A percentile compares a stretch with the other conserved stretches of the same genome.
These are phyloP conservation scores for Auanema freiburgensis DNA, from an alignment of 2,888 invertebrate species.

Conservation along the genomic window DNA sequence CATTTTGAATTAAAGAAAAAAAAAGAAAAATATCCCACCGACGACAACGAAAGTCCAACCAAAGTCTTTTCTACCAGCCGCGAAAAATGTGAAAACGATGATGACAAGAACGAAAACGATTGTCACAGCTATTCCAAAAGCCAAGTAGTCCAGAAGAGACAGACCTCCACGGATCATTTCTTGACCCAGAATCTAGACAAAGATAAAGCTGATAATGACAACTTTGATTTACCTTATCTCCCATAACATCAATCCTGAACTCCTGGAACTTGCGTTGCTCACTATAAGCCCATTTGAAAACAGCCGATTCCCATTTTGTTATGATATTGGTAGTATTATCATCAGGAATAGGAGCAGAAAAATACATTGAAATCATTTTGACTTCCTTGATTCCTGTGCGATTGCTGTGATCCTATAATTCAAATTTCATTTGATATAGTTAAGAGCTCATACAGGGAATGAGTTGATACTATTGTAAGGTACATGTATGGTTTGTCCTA, in stretches of 20 bases:
- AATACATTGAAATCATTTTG: slow-evolving; percentile 15
- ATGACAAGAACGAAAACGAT: slow-evolving; percentile 22
- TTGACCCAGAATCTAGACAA: slow-evolving; percentile 18
- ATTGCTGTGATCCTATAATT: slow-evolving; percentile 8
- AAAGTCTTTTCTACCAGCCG: slow-evolving; percentile 8
- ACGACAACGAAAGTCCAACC: slow-evolving; percentile 13
- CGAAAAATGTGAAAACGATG: slow-evolving; percentile 8
- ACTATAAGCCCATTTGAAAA: slow-evolving; percentile 21
- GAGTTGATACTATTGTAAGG: slow-evolving; percentile 1
- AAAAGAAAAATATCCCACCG: too few relatives aligned
- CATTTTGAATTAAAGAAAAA: too few relatives aligned
- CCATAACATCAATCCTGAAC: slow-evolving; percentile 24
- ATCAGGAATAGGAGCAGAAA: slow-evolving; percentile 23
- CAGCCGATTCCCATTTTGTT: slow-evolving; percentile 24
- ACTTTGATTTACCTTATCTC: slow-evolving; percentile 22
- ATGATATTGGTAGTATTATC: slow-evolving; percentile 20
- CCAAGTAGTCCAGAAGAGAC: slow-evolving; percentile 24
- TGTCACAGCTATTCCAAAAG: slow-evolving; percentile 21
- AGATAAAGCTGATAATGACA: neutral
- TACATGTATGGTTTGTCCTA: neutral
- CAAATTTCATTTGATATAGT: neutral
- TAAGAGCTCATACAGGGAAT: too few relatives aligned
- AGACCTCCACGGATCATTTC: slow-evolving; percentile 30
- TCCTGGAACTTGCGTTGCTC: slow-evolving; percentile 6
- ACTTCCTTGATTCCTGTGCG: slow-evolving; percentile 11